Evolutionary conservation across 1,140 invertebrate genomes (phyloP), one percentile per base, ranked within the genome.

Genomic region (Drosophila equinoxialis): DNA sequence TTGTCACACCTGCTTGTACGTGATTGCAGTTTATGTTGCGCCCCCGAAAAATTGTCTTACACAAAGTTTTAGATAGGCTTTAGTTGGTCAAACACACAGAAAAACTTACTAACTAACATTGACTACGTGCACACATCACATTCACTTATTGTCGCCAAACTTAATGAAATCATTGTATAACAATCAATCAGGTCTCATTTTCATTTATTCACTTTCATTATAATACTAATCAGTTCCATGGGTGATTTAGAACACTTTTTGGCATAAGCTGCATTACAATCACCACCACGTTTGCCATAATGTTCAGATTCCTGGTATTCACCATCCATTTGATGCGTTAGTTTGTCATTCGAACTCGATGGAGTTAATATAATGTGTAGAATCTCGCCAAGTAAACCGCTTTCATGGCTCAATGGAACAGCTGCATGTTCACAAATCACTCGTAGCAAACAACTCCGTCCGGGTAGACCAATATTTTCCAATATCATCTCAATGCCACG

Each of bases 371-470:
- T 92, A 77, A 95, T 93, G 90, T 95, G 95, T 37, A 96, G 91
- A 74, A 96, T 92, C 93, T 96, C 94, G 10, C 94, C 94, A 54
- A 95, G 92, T 69, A 96, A 93, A 8, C 95, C 95, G 71, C 94
- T 93, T 74, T 94, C 93, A 79, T 94, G 93, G 68, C 92, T 93
- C 74, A 96, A 94, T 60, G 95, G 95, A 45, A 94, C 92, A 30
- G 94, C 94, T 0, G 95, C 94, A 11, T 94, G 94, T 90, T 96
- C 96, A 85, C 96, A 97, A 91, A 97, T 95, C 68, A 94, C 94
- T 71, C 94, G 94, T 51, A 96, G 93, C 63, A 96, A 93, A 87
- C 96, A 96, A 59, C 93, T 93, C 60, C 94, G 93, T 8, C 96
- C 96, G 51, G 94, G 93, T 72, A 94, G 93, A 7, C 95, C 94